Base-by-base conservation (phyloP, 2,888 invertebrate species). In the Oxyscelio sp. region DNA sequence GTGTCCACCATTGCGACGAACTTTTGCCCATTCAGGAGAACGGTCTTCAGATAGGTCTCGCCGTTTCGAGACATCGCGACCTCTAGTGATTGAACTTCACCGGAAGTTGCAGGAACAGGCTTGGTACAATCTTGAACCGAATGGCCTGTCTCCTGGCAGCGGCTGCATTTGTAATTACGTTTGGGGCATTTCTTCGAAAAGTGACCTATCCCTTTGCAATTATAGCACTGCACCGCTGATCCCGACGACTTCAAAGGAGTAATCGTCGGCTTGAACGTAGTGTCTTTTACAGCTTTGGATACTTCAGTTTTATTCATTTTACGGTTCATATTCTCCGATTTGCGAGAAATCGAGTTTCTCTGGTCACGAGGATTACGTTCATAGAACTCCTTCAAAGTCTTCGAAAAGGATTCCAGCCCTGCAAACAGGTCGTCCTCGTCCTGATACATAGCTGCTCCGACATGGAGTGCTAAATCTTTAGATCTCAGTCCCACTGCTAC, bases 1-100 rank as follows among this genome's bases (percentile, higher is more conserved):
- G 82, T 68, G 59, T 85, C 80, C 15, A 85, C 78, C 82, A 82
- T 79, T n/a, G 79, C 70, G 9, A 48, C 34, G 5, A 75, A 17
- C 8, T 19, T 19, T 1, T 45, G 43, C 2, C 45, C 54, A 11
- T 81, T 70, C 9, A 86, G 22, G 1, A 19, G 59, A 0, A 70
- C 52, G 0, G 22, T 13, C 17, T 84, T 86, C 4, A 84, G 11
- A 27, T 86, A 86, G 56, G 84, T 77, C 40, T 2, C 3, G 9
- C 6, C 11, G 27, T 19, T 15, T 38, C 9, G 2, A 0, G 8
- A 31, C 8, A n/a, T 4, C 13, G 4, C 31, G 24, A 9, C 1
- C 19, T 2, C 77, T 40, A 13, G 73, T 22, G 15, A 54, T 59
- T n/a, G n/a, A 1, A 85, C 59, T 4, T 78, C 81, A 0, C 54